Evolutionary conservation across 1,140 invertebrate genomes (phyloP), one percentile per base, ranked within the genome.

Genomic region (Calliopsis andreniformis): DNA sequence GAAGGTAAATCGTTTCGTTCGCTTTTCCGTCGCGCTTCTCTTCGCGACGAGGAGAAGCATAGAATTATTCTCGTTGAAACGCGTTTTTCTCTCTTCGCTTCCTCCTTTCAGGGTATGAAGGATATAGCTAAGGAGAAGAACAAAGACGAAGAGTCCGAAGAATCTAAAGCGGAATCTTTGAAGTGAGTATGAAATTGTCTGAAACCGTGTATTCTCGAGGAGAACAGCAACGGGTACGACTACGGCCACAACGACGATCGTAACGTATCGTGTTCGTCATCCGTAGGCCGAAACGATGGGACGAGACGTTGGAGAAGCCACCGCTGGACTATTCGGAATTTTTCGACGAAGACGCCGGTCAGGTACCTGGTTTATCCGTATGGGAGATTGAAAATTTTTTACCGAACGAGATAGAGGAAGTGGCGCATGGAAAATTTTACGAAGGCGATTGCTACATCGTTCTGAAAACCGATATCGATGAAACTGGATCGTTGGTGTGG

Each of bases 341-440:
- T 91, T 99, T 99, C 91, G 98, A 99, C 86, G 97, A 98, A 83
- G 98, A 99, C 89, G 97, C 98, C 1, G 98, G 98, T 6, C 97
- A 98, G 88, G 94, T 96, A 53, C 95, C 96, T 0, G 97, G 97
- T 25, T 86, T 99, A 23, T 96, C 96, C 3, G 95, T 98, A 75
- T 99, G 98, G 98, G 98, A 99, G 93, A 99, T 99, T 76, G 98
- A 99, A 92, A 99, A 99, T 90, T 99, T 99, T 90, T 93, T 99
- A 72, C 99, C 99, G 0, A 99, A 98, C 90, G 95, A 96, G 86
- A 96, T 99, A 71, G 96, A 97, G 73, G 95, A 97, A 94, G 96
- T 96, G 14, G 95, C 97, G 0, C 96, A 99, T 92, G 99, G 99
- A 8, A 99, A 99, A 92, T 99, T 99, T 92, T 99, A 99, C 89